Evolutionary conservation across 2,113 vertebrate species (phyloP), one percentile per base, ranked within the genome.

Genomic region (Megatriorchis doriae): DNA sequence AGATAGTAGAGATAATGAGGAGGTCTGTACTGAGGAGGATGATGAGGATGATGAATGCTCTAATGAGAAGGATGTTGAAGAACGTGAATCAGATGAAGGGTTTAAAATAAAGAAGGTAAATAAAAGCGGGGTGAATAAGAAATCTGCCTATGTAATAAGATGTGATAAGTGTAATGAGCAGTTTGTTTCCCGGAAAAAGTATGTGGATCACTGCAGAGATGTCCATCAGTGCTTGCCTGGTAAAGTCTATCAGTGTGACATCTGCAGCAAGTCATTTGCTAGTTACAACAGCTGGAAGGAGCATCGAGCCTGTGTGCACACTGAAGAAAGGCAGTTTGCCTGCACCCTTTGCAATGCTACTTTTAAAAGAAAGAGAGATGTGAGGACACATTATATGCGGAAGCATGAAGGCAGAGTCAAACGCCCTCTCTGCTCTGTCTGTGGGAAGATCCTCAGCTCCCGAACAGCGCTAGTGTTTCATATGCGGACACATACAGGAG

Each of bases 381-480:
- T 98, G 77, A 81, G 96, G 77, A 96, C 95, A 0, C 97, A 98
- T 17, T 94, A 67, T 1, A 2, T 90, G 61, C 86, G 97, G 61
- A 98, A 97, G 62, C 98, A 98, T 0, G 98, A 98, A 59, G 98
- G 97, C 23, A n/a, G 96, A 20, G 96, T 88, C 31, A 97, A 93
- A 65, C 97, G 97, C 13, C 96, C 97, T 0, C 96, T 98, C 50
- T 98, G 98, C 84, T 98, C 96, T 1, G 95, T 98, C 52, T 98
- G 98, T 1, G 97, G 97, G 16, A 98, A 98, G 94, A 96, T 98
- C 15, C 90, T 98, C 55, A 98, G 98, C 91, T 98, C 98, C 20
- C 82, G 77, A 32, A 97, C 97, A 3, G 97, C 97, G 0, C 91
- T 98, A 3, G 96, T 98, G 31, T 95, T 98, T 32, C 98, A 98